phyloP scores from a whole-genome alignment of 1,140 invertebrate genomes.

The Magallana angulata region DNA sequence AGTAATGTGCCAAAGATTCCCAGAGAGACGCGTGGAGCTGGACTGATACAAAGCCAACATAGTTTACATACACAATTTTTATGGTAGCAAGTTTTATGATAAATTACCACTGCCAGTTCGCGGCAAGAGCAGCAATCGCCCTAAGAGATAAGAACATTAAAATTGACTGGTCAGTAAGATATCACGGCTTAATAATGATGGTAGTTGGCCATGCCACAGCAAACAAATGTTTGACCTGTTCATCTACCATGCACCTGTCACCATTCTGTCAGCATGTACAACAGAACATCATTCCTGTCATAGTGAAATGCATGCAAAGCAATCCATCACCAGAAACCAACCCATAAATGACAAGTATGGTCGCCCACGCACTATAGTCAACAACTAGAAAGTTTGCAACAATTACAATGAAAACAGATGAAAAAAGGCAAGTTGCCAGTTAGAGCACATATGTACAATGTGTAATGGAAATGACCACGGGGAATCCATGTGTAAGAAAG shows the following conservation, averaged over 20 bases:
- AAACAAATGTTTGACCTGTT: constrained; percentile 25
- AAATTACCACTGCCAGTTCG: constrained; percentile 51
- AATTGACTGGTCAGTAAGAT: background rate
- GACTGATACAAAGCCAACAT: constrained; percentile 44
- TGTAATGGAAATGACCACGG: constrained; percentile 17
- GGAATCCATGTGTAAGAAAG: background rate
- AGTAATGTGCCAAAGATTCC: constrained; percentile 38
- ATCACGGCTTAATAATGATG: background rate
- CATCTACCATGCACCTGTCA: constrained; percentile 34
- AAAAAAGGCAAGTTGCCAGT: background rate
- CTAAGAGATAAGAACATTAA: background rate
- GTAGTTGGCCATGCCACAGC: background rate
- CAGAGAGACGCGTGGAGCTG: constrained; percentile 26
- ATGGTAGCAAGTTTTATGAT: constrained; percentile 45
- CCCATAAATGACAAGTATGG: background rate
- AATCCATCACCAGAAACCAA: too few relatives aligned
- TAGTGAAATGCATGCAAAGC: background rate
- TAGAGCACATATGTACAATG: background rate
- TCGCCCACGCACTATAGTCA: background rate
- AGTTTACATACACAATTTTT: constrained; percentile 30
- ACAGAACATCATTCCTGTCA: background rate
- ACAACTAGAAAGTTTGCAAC: background rate
- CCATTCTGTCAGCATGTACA: constrained; percentile 22
- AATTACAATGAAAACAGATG: constrained; percentile 28
- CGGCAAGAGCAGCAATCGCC: constrained; percentile 34